A percentile compares a stretch with the other conserved stretches of the same genome.
These are phyloP conservation scores for Hippocampus zosterae DNA, from an alignment of 2,113 vertebrate genomes.

Conservation along the genomic window DNA sequence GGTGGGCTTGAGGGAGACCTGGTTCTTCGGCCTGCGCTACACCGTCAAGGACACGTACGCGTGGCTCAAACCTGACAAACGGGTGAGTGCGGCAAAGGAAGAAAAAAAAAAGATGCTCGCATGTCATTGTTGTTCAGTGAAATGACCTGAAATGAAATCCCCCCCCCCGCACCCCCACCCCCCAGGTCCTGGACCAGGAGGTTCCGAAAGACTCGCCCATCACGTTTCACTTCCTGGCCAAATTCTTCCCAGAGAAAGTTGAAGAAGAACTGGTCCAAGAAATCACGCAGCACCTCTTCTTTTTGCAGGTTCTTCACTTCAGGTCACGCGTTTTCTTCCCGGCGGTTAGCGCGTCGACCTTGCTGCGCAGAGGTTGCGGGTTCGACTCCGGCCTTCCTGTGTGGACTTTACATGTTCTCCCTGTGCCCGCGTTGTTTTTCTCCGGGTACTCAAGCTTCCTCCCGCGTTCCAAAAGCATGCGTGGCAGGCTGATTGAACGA, in stretches of 20 bases:
- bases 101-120: not conserved
- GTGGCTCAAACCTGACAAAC: slow-evolving; percentile 89
- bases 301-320: slow-evolving; percentile 79
- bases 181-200: slow-evolving; percentile 88
- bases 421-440: no score
- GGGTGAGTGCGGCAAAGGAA: slow-evolving; percentile 61
- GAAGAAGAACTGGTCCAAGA: slow-evolving; percentile 91
- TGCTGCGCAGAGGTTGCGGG: no score
- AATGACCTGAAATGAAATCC: not conserved
- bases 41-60: slow-evolving; percentile 83
- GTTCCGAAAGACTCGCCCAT: slow-evolving; percentile 89
- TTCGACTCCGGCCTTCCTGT: no score
- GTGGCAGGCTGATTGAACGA: no score
- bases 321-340: no score
- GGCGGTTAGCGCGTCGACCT: no score
- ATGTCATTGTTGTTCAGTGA: not conserved
- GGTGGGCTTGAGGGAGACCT: slow-evolving; percentile 85
- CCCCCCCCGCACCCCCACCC: slow-evolving; percentile 1
- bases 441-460: no score
- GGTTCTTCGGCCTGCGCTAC: slow-evolving; percentile 90
- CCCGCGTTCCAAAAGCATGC: no score
- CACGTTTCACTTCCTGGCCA: slow-evolving; percentile 87
- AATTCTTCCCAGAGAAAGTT: slow-evolving; percentile 92
- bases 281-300: slow-evolving; percentile 93
- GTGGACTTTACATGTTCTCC: no score